Percentiles rank a stretch among this genome's conserved stretches.
Conservation (phyloP, 2,888 invertebrate genomes). For the Arctia plantaginis region DNA sequence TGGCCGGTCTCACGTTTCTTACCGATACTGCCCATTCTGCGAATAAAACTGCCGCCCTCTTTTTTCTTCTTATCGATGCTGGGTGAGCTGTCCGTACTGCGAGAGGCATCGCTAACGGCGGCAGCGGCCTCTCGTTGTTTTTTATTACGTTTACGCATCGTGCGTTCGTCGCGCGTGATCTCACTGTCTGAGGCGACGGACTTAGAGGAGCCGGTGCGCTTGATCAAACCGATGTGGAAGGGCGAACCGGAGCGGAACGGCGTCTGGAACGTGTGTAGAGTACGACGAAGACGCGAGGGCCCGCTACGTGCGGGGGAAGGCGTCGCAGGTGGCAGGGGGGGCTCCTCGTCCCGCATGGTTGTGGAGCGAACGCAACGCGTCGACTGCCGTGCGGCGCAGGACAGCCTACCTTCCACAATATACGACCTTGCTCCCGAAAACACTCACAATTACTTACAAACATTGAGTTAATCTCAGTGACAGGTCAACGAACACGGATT, state of each 20-base stretch:
- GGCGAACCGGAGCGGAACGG: constrained; percentile 84
- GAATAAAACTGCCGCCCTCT: constrained; percentile 67
- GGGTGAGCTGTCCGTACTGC: constrained; percentile 77
- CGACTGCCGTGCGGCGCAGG: constrained; percentile 71
- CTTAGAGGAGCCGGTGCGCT: constrained; percentile 78
- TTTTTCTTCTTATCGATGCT: constrained; percentile 76
- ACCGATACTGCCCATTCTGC: constrained; percentile 79
- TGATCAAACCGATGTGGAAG: constrained; percentile 83
- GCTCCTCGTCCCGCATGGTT: constrained; percentile 75
- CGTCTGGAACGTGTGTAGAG: constrained; percentile 81
- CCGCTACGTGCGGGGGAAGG: constrained; percentile 58
- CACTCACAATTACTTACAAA: constrained; percentile 68
- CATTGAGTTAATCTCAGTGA: constrained; percentile 61
- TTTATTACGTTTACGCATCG: constrained; percentile 84
- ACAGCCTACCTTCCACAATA: constrained; percentile 48
- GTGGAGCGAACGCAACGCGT: constrained; percentile 65
- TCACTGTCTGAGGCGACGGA: constrained; percentile 83
- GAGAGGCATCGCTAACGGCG: constrained; percentile 68
- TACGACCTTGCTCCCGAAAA: constrained; percentile 72
- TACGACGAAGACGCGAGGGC: constrained; percentile 81
- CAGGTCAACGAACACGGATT: constrained; percentile 31
- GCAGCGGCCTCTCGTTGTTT: constrained; percentile 75
- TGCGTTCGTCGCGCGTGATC: constrained; percentile 81
- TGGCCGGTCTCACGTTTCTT: constrained; percentile 67
- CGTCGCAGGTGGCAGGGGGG: constrained; percentile 67